Conservation (phyloP, 2,888 invertebrate species). For the Deladenus siricidicola region DNA sequence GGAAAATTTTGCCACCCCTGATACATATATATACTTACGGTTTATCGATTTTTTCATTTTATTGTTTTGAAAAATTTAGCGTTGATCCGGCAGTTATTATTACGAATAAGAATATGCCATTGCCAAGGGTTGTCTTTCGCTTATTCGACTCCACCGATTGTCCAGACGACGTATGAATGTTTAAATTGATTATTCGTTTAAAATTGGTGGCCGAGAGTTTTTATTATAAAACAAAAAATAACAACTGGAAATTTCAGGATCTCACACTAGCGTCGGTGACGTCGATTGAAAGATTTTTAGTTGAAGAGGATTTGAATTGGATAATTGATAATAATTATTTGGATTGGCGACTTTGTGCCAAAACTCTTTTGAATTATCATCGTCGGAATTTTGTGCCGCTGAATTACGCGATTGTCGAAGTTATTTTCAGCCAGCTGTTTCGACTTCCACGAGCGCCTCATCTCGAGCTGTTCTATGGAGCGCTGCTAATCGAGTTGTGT, state of each 20-base stretch:
- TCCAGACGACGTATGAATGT: conserved; percentile 63
- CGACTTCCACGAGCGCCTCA: conserved; percentile 80
- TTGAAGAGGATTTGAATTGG: conserved; percentile 90
- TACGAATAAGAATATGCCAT: conserved; percentile 66
- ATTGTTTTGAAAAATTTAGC: too few relatives aligned
- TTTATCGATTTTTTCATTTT: too few relatives aligned
- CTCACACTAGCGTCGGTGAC: conserved; percentile 78
- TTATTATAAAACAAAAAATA: conserved; percentile 1
- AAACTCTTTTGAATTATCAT: conserved; percentile 79
- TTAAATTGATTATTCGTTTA: not conserved
- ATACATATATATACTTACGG: too few relatives aligned
- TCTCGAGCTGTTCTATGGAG: conserved; percentile 80
- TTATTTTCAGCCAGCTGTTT: conserved; percentile 76
- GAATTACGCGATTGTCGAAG: conserved; percentile 87
- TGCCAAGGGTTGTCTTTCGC: conserved; percentile 83
- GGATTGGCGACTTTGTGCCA: conserved; percentile 61
- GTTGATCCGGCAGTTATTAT: conserved; percentile 8
- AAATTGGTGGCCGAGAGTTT: not conserved
- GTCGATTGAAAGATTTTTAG: conserved; percentile 90
- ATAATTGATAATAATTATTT: conserved; percentile 55
- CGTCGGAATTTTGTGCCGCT: conserved; percentile 71
- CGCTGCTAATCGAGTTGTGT: conserved; percentile 88
- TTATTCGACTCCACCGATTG: conserved; percentile 98
- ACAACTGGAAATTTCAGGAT: conserved; percentile 48
- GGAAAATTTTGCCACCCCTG: too few relatives aligned